Percentiles rank a stretch among this genome's conserved stretches.
Conservation (phyloP, 2,888 invertebrate species). For the Sycophila texana region DNA sequence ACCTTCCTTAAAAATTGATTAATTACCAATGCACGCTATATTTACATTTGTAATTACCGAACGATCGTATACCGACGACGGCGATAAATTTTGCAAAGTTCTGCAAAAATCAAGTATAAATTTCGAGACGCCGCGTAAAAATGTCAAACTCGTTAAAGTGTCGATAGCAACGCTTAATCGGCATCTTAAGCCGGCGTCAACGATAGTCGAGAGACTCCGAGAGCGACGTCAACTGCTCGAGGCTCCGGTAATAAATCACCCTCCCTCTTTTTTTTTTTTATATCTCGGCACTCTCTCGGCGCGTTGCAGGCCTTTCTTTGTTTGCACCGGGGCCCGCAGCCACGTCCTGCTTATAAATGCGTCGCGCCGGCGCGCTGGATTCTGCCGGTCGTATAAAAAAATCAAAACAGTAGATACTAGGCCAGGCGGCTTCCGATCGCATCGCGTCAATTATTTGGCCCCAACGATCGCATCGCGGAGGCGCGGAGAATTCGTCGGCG, state of each 20-base stretch:
- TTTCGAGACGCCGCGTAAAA: too few relatives aligned
- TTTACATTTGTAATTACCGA: too few relatives aligned
- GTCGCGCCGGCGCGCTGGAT: too few relatives aligned
- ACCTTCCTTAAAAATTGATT: too few relatives aligned
- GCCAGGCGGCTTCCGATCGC: neutral
- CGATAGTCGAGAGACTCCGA: neutral
- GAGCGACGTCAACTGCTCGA: neutral
- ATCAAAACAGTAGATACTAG: too few relatives aligned
- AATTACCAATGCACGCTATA: too few relatives aligned
- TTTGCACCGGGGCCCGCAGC: slow-evolving; percentile 1
- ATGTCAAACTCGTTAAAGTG: slow-evolving; percentile 16
- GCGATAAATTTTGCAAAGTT: too few relatives aligned
- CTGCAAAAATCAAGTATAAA: too few relatives aligned
- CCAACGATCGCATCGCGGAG: slow-evolving; percentile 20
- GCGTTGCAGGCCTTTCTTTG: slow-evolving; percentile 1
- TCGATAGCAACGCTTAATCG: slow-evolving; percentile 47
- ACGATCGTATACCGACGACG: too few relatives aligned
- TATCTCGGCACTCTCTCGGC: neutral
- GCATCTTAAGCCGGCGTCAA: slow-evolving; percentile 19
- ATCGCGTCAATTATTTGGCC: slow-evolving; percentile 14
- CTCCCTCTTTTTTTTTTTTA: neutral
- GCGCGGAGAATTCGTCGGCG: neutral
- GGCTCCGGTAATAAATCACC: slow-evolving; percentile 37
- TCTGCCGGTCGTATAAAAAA: too few relatives aligned
- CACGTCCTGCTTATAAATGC: slow-evolving; percentile 8